Evolutionary conservation across 1,140 invertebrate genomes (phyloP).

Genomic region (Neotoxoptera formosana): DNA sequence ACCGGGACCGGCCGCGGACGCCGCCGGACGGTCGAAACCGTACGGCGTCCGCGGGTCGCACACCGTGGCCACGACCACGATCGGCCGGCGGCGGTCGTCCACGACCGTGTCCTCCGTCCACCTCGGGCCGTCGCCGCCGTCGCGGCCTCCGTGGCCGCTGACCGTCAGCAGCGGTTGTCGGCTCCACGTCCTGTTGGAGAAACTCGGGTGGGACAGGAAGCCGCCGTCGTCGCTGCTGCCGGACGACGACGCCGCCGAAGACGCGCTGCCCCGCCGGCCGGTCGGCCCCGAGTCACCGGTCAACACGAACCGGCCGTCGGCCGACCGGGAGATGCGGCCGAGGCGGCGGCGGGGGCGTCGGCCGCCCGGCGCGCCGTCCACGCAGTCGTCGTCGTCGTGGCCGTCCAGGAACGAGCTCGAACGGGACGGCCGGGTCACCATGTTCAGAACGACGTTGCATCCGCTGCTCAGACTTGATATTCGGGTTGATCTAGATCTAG

Average conservation of each 20-base stretch:
- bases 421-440: slow-evolving; percentile 50
- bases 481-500: slow-evolving; percentile 90
- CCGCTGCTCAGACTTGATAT: slow-evolving; percentile 80
- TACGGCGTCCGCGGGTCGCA: slow-evolving; percentile 66
- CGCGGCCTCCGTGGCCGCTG: slow-evolving; percentile 69
- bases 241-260: slow-evolving; percentile 66
- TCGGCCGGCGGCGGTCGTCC: slow-evolving; percentile 65
- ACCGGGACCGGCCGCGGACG: slow-evolving; percentile 73
- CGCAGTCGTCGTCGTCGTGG: slow-evolving; percentile 60
- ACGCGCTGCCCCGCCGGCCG: slow-evolving; percentile 75
- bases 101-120: slow-evolving; percentile 67
- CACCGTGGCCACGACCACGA: slow-evolving; percentile 61
- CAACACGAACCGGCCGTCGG: slow-evolving; percentile 78
- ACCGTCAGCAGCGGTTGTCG: slow-evolving; percentile 27
- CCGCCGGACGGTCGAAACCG: slow-evolving; percentile 69
- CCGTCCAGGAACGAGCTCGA: slow-evolving; percentile 23
- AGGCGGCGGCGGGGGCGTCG: slow-evolving; percentile 61
- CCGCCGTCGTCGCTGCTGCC: slow-evolving; percentile 81
- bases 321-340: slow-evolving; percentile 73
- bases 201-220: slow-evolving; percentile 68
- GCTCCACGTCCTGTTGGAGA: slow-evolving; percentile 59
- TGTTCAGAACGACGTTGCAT: slow-evolving; percentile 57
- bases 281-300: slow-evolving; percentile 66
- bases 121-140: slow-evolving; percentile 71
- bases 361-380: slow-evolving; percentile 58